Percentiles rank a stretch among this genome's conserved stretches.
Conservation (phyloP, 2,888 invertebrate genomes). For the Tachina lurida region DNA sequence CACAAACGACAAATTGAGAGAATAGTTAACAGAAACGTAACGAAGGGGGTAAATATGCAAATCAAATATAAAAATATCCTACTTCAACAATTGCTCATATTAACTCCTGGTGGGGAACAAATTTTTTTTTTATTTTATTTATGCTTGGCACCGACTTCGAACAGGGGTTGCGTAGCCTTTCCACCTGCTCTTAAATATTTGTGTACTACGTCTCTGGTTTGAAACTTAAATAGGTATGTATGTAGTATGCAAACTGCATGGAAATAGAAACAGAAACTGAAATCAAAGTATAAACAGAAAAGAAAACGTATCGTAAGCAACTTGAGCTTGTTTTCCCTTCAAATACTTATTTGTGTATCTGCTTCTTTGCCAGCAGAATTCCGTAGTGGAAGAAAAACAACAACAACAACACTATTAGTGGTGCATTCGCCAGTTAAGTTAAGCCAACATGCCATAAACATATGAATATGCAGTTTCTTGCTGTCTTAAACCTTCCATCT, state of each 20-base stretch:
- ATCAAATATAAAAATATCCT: too few species aligned
- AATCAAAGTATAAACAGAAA: conserved; percentile 47
- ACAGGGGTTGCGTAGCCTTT: not conserved
- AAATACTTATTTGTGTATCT: conserved; percentile 49
- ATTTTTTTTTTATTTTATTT: too few species aligned
- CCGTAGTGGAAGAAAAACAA: conserved; percentile 9
- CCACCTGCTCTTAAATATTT: not conserved
- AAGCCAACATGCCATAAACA: too few species aligned
- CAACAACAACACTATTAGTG: conserved; percentile 59
- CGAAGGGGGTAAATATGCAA: not conserved
- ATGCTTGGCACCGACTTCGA: too few species aligned
- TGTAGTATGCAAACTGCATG: conserved; percentile 45
- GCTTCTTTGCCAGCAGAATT: conserved; percentile 58
- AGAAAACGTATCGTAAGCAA: conserved; percentile 8
- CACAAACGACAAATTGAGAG: conserved; percentile 9
- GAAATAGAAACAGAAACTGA: conserved; percentile 66
- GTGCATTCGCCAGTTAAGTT: conserved; percentile 59
- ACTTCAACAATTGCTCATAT: too few species aligned
- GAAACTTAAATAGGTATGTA: not conserved
- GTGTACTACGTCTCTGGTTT: conserved; percentile 11
- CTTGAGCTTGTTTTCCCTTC: conserved; percentile 60
- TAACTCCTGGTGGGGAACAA: too few species aligned
- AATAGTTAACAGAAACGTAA: not conserved
- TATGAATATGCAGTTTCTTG: conserved; percentile 40
- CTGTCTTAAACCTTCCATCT: conserved; percentile 21